phyloP scores from a whole-genome alignment of 2,113 vertebrate genomes.

The Ptychochromis oligacanthus region DNA sequence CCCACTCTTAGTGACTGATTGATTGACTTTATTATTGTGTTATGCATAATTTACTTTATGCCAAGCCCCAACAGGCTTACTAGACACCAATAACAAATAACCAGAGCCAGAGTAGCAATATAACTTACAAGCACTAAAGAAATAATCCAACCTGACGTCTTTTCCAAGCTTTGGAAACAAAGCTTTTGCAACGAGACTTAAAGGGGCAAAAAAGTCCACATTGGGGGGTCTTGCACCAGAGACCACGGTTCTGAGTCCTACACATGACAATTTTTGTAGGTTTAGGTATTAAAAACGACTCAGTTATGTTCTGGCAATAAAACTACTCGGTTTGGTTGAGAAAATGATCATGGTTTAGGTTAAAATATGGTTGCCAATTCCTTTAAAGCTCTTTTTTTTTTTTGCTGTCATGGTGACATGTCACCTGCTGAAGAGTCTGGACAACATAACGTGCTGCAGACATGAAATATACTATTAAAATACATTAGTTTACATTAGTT shows the following conservation, averaged over 20 bases:
- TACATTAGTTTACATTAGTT: neutral
- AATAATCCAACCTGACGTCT: neutral
- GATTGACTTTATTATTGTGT: neutral
- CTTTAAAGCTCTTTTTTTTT: neutral
- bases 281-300: neutral
- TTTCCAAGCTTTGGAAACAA: slow-evolving; percentile 4
- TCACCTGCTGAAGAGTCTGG: neutral
- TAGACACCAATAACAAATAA: neutral
- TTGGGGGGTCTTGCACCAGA: neutral
- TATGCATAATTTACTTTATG: neutral
- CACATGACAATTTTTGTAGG: neutral
- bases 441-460: neutral
- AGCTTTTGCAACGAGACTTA: neutral
- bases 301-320: neutral
- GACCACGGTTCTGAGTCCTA: neutral
- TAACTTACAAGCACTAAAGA: neutral
- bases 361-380: neutral
- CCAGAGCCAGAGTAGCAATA: neutral
- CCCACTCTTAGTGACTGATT: neutral
- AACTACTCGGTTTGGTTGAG: neutral
- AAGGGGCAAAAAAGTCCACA: neutral
- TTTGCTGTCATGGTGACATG: neutral
- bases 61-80: neutral
- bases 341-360: neutral
- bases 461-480: neutral